Evolutionary conservation across 2,888 invertebrate species (phyloP).

Genomic region (Unio pictorum): DNA sequence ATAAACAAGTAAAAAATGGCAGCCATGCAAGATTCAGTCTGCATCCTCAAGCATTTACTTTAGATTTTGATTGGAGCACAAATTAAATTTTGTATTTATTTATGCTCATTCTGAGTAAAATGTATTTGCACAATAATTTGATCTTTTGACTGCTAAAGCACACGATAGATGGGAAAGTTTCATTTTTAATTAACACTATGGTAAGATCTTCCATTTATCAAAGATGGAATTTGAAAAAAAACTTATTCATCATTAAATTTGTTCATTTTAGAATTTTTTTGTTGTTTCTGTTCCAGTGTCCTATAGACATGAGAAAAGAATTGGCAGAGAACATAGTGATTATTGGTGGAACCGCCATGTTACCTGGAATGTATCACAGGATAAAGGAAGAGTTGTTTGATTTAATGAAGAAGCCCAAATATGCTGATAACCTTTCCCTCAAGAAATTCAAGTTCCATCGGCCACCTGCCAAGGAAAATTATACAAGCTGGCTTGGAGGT

Average conservation of each 20-base stretch:
- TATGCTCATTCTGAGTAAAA: no score
- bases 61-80: no score
- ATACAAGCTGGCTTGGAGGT: slow-evolving; percentile 90
- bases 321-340: slow-evolving; percentile 89
- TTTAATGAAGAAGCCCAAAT: slow-evolving; percentile 75
- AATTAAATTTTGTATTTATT: no score
- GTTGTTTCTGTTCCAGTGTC: slow-evolving; percentile 76
- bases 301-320: slow-evolving; percentile 84
- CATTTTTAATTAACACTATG: no score
- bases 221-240: not conserved
- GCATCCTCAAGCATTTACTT: no score
- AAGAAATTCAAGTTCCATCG: slow-evolving; percentile 85
- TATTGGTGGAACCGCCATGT: slow-evolving; percentile 88
- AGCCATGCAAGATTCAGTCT: no score
- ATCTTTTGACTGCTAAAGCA: no score
- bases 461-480: slow-evolving; percentile 86
- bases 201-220: no score
- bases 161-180: no score
- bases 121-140: no score
- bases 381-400: slow-evolving; percentile 83
- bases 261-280: not conserved
- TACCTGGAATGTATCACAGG: slow-evolving; percentile 87
- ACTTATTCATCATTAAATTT: not conserved
- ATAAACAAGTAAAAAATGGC: no score
- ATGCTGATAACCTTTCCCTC: slow-evolving; percentile 76